Percentiles rank a stretch among this genome's conserved stretches.
Evolutionary conservation across 1,140 invertebrate genomes (phyloP).

Genomic region (Rhagoletis pomonella): DNA sequence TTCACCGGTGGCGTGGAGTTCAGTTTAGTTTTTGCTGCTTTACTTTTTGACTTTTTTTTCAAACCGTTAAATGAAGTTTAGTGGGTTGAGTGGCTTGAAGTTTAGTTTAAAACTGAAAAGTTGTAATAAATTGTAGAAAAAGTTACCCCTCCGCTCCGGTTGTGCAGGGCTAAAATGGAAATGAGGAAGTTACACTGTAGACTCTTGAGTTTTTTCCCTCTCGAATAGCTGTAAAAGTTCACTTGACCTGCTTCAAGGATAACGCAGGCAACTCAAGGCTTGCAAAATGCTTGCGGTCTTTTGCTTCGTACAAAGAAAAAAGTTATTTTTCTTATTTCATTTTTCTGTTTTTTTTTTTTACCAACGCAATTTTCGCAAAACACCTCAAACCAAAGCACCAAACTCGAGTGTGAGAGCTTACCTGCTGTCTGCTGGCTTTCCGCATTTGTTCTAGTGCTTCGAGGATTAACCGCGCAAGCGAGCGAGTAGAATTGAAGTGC

Average conservation of each 20-base stretch:
- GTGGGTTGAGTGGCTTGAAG: slow-evolving; percentile 15
- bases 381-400: neutral
- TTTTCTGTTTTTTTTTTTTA: neutral
- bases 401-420: neutral
- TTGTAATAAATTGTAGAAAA: neutral
- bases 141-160: neutral
- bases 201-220: neutral
- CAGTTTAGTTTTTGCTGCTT: slow-evolving; percentile 7
- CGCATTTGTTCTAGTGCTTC: neutral
- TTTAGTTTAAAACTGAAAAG: slow-evolving; percentile 7
- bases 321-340: too few species aligned
- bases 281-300: neutral
- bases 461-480: slow-evolving; percentile 24
- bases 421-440: slow-evolving; percentile 13
- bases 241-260: slow-evolving; percentile 11
- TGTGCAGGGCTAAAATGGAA: neutral
- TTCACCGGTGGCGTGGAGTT: slow-evolving; percentile 3
- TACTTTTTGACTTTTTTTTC: neutral
- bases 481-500: slow-evolving; percentile 1
- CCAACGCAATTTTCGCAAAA: slow-evolving; percentile 17
- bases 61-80: neutral
- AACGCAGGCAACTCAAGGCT: neutral
- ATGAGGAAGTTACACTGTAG: neutral
- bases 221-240: neutral
- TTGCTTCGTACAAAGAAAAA: too few species aligned